These are phyloP conservation scores for Tauraco erythrolophus DNA, from an alignment of 2,113 vertebrate species.

Conservation along the genomic window DNA sequence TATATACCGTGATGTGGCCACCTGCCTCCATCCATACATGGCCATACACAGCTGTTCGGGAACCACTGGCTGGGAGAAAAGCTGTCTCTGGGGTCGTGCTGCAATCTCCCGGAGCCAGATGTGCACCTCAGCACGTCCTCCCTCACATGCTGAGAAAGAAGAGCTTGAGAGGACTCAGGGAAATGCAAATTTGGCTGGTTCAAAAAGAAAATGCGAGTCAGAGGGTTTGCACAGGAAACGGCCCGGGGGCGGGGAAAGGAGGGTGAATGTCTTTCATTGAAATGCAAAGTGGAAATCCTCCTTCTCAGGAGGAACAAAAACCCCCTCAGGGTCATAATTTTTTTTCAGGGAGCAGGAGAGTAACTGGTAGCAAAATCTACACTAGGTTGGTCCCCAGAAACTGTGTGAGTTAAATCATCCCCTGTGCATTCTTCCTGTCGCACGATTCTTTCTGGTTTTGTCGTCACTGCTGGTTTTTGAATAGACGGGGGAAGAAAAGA, in stretches of 20 bases:
- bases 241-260: not conserved
- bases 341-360: not conserved
- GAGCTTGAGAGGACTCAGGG: not conserved
- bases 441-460: not conserved
- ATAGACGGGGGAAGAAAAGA: not conserved
- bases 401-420: accelerated
- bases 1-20: not conserved
- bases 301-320: not conserved
- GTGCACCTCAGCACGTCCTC: not conserved
- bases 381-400: not conserved
- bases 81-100: not conserved
- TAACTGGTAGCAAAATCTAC: not conserved
- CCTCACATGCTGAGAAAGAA: not conserved
- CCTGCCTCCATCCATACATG: not conserved
- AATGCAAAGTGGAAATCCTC: not conserved
- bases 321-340: not conserved
- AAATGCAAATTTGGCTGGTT: slow-evolving; percentile 7
- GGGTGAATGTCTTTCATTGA: not conserved
- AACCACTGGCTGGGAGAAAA: not conserved
- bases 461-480: not conserved
- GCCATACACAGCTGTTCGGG: not conserved
- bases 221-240: not conserved
- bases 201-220: not conserved
- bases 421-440: not conserved
- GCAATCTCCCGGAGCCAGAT: not conserved